Percentiles rank a stretch among this genome's conserved stretches.
phyloP scores from a whole-genome alignment of 2,888 invertebrate genomes.

The Chaitophorus viminalis region DNA sequence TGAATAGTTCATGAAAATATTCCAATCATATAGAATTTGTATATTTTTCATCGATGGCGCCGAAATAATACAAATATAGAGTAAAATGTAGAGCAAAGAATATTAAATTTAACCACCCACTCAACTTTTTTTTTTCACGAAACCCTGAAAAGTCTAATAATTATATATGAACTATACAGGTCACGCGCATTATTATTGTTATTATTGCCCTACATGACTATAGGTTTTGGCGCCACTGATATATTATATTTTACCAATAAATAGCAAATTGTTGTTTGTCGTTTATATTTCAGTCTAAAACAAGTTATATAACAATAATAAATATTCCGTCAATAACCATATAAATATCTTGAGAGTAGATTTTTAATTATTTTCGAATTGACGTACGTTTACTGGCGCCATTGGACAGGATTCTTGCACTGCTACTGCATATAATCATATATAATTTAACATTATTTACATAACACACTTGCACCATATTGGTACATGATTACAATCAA shows the following conservation, averaged over 20 bases:
- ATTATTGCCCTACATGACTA: not conserved
- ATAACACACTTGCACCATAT: not conserved
- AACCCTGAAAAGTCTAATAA: not conserved
- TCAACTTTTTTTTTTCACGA: not conserved
- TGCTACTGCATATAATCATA: not conserved
- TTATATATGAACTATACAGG: not conserved
- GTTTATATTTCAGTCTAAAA: not conserved
- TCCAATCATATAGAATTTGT: too few relatives aligned
- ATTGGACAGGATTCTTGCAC: not conserved
- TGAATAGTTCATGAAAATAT: too few relatives aligned
- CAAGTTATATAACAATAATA: not conserved
- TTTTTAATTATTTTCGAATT: not conserved
- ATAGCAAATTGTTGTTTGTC: not conserved
- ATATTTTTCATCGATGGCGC: too few relatives aligned
- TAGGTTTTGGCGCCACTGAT: not conserved
- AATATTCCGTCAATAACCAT: not conserved
- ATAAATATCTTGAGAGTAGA: not conserved
- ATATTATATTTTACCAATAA: not conserved
- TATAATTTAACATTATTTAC: not conserved
- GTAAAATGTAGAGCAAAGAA: not conserved
- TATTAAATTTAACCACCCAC: not conserved
- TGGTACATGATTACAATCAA: not conserved
- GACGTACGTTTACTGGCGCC: not conserved
- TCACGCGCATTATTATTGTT: not conserved
- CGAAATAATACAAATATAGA: too few relatives aligned